Evolutionary conservation across 2,113 vertebrate species (phyloP), one percentile per base, ranked within the genome.

Genomic region (Gymnogyps californianus): DNA sequence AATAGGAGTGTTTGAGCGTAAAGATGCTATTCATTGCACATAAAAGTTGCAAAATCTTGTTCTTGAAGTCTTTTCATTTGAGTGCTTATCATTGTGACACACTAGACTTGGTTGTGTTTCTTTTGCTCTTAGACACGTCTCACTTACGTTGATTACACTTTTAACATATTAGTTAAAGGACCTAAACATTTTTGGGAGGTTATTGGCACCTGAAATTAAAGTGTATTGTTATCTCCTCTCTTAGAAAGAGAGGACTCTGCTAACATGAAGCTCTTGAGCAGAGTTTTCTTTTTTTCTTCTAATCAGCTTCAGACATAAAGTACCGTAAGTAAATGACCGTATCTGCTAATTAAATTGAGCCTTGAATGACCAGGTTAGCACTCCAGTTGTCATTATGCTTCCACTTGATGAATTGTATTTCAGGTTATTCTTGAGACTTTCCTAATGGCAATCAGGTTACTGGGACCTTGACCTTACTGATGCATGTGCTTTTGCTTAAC

Each of bases 341-440:
- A 66, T 70, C 87, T 91, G 20, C 66, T 79, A 93, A 94, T 97
- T 96, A 96, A 96, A 91, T 72, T 52, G 54, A 67, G 38, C 42
- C 84, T 78, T 89, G 71, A 92, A 82, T 83, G 94, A 91, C 93
- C 77, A 92, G 70, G 94, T 67, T 65, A 62, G 49, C 77, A 83
- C 92, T 98, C 71, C 94, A 93, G 62, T 92, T 98, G 88, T 96
- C 96, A 87, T 89, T 87, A 59, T 67, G 20, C 20, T 96, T 87
- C 79, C 46, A 74, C 91, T 90, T 96, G 94, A 97, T 93, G 90
- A 95, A 85, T 67, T 40, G n/a, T 81, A 65, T 93, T 95, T 92
- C 13, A 40, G 38, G 49, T 87, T 96, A 83, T 54, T 51, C 64
- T 84, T 36, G 59, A 94, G 83, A 42, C 52, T 80, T 82, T 69